A percentile compares a stretch with the other conserved stretches of the same genome.
phyloP scores from a whole-genome alignment of 2,888 invertebrate species.

The Hemistola chrysoprasaria region DNA sequence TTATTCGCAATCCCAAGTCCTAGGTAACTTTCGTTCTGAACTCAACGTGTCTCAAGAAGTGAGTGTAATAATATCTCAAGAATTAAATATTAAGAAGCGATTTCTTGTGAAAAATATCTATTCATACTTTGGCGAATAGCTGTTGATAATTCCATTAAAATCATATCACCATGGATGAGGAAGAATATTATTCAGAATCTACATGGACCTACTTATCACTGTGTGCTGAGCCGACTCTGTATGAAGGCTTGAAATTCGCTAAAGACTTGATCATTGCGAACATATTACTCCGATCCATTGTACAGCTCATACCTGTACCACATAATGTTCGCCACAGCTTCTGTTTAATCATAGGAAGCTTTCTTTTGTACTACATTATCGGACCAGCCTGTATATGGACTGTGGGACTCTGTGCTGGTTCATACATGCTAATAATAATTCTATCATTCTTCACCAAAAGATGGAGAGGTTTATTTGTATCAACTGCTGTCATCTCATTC shows the following conservation, averaged over 20 bases:
- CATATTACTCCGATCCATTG: slow-evolving; percentile 57
- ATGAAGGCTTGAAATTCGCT: slow-evolving; percentile 74
- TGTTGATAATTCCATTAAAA: too few species aligned
- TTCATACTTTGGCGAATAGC: too few species aligned
- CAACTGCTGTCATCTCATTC: slow-evolving; percentile 58
- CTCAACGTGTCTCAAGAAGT: too few species aligned
- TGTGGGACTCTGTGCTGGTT: slow-evolving; percentile 59
- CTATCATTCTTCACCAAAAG: slow-evolving; percentile 59
- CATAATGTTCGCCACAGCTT: slow-evolving; percentile 71
- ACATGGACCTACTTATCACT: slow-evolving; percentile 63
- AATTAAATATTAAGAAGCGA: too few species aligned
- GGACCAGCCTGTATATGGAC: slow-evolving; percentile 71
- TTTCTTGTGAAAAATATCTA: too few species aligned
- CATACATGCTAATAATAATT: slow-evolving; percentile 62
- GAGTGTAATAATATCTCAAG: too few species aligned
- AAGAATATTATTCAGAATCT: slow-evolving; percentile 61
- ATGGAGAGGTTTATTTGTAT: slow-evolving; percentile 59
- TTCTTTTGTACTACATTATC: slow-evolving; percentile 66
- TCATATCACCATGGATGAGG: slow-evolving; percentile 63
- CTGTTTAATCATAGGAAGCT: slow-evolving; percentile 66
- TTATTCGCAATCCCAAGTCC: too few species aligned
- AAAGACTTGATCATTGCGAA: slow-evolving; percentile 75
- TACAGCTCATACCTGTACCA: slow-evolving; percentile 65
- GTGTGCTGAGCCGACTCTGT: slow-evolving; percentile 73
- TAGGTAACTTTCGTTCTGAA: too few species aligned